Evolutionary conservation across 1,140 invertebrate species (phyloP).

Genomic region (Diabrotica undecimpunctata): DNA sequence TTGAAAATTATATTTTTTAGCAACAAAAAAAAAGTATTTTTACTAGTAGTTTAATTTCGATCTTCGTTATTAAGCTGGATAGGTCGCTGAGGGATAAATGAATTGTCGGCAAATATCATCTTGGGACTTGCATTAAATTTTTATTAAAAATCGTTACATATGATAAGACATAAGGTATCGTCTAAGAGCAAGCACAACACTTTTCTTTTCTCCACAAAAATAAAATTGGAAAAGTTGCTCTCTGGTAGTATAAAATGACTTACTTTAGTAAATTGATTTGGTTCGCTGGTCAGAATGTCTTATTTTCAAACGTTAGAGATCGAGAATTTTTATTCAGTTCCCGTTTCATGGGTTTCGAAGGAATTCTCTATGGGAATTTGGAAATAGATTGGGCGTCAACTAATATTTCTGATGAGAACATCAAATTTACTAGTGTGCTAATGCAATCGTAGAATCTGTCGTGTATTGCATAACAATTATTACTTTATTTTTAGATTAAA

Average conservation of each 20-base stretch:
- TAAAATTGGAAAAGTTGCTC: neutral
- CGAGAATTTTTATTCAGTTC: conserved; percentile 6
- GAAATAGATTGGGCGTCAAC: conserved; percentile 6
- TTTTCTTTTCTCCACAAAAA: neutral
- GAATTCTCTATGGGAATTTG: conserved; percentile 3
- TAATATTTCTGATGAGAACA: neutral
- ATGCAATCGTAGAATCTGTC: neutral
- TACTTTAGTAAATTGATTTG: conserved; percentile 10
- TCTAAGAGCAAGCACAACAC: too few species aligned
- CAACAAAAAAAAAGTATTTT: too few species aligned
- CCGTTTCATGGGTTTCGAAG: neutral
- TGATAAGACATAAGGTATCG: too few species aligned
- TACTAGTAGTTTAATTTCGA: too few species aligned
- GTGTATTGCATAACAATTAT: too few species aligned
- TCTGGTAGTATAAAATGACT: neutral
- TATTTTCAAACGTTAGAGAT: conserved; percentile 7
- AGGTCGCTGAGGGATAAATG: too few species aligned
- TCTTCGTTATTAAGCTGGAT: too few species aligned
- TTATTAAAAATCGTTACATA: too few species aligned
- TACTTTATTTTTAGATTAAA: too few species aligned
- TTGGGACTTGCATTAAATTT: too few species aligned
- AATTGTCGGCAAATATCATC: too few species aligned
- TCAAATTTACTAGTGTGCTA: neutral
- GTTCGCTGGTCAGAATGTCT: neutral
- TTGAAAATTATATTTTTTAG: too few species aligned